phyloP scores from a whole-genome alignment of 2,888 invertebrate genomes.

The Aspidapion aeneum region DNA sequence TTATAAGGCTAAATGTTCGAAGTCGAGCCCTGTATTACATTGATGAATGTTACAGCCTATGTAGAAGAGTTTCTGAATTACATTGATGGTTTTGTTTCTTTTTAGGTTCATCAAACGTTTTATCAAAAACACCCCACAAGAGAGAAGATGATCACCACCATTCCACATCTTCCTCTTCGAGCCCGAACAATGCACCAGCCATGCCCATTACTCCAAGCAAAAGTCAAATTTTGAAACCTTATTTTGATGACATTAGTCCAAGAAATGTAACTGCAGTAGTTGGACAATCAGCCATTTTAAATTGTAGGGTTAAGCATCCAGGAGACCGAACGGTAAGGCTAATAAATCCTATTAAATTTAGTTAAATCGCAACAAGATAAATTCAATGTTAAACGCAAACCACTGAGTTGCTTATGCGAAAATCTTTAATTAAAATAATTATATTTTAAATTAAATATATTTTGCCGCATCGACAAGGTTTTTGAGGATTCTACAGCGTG shows the following conservation, averaged over 20 bases:
- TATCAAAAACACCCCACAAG: not conserved
- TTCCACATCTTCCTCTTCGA: not conserved
- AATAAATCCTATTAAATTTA: no score
- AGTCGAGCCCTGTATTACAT: no score
- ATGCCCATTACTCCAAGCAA: constrained; percentile 16
- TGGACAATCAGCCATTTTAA: constrained; percentile 74
- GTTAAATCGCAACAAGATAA: no score
- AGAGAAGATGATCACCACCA: not conserved
- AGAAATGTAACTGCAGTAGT: constrained; percentile 81
- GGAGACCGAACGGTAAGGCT: constrained; percentile 81
- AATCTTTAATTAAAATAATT: no score
- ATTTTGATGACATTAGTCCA: constrained; percentile 80
- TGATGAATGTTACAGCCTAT: no score
- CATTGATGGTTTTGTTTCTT: not conserved
- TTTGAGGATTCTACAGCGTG: no score
- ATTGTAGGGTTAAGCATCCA: constrained; percentile 82
- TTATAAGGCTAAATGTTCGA: no score
- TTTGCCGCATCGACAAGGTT: no score
- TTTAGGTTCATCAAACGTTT: not conserved
- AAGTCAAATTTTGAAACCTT: constrained; percentile 50
- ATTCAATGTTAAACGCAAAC: no score
- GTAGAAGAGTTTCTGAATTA: no score
- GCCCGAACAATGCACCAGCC: constrained; percentile 3
- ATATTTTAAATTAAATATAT: no score
- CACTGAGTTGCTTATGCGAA: no score